These are phyloP conservation scores for Haemorhous mexicanus DNA, from an alignment of 2,113 vertebrate genomes.

Conservation along the genomic window DNA sequence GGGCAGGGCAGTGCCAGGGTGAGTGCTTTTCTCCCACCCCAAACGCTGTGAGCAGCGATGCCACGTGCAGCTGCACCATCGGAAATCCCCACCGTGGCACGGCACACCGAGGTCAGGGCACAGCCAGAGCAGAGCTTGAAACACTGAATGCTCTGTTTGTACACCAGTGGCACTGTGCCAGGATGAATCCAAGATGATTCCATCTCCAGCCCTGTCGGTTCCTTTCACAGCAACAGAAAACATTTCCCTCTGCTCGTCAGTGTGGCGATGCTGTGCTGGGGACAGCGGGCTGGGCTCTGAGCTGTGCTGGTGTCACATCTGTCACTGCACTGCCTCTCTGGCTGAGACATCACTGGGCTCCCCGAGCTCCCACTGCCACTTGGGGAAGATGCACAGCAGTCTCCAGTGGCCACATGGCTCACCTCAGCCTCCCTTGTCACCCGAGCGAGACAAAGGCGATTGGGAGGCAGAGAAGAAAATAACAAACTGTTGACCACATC, in stretches of 20 bases:
- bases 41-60: background rate
- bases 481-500: slow-evolving; percentile 31
- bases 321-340: background rate
- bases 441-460: background rate
- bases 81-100: background rate
- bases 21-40: background rate
- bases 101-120: background rate
- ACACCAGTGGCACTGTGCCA: slow-evolving; percentile 4
- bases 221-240: slow-evolving; percentile 24
- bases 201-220: slow-evolving; percentile 34
- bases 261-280: background rate
- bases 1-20: too few species aligned
- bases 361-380: background rate
- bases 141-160: slow-evolving; percentile 39
- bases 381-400: background rate
- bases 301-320: background rate
- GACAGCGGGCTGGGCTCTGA: background rate
- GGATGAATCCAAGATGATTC: slow-evolving; percentile 32
- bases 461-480: slow-evolving; percentile 3
- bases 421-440: background rate
- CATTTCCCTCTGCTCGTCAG: background rate
- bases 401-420: background rate
- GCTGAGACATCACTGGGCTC: background rate
- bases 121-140: slow-evolving; percentile 26
- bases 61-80: background rate